These are phyloP conservation scores for Tinea semifulvella DNA, from an alignment of 2,888 invertebrate species.

Conservation along the genomic window DNA sequence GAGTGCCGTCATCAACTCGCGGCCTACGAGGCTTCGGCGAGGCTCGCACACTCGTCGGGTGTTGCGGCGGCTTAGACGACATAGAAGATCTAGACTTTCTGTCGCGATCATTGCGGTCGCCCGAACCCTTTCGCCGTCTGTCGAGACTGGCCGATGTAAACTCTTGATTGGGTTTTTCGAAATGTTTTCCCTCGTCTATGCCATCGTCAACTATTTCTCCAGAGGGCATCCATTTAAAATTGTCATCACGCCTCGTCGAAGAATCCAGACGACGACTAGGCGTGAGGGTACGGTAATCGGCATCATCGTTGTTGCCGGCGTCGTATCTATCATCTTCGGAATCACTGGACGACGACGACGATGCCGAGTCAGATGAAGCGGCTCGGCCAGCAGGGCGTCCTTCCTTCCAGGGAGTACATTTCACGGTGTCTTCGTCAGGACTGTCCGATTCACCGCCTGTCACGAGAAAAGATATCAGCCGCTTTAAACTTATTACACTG, in stretches of 20 bases:
- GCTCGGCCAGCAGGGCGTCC: slow-evolving; percentile 37
- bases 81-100: slow-evolving; percentile 71
- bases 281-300: slow-evolving; percentile 65
- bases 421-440: slow-evolving; percentile 69
- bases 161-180: slow-evolving; percentile 40
- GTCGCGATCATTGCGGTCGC: slow-evolving; percentile 69
- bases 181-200: slow-evolving; percentile 34
- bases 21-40: slow-evolving; percentile 49
- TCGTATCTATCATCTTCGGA: slow-evolving; percentile 48
- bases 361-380: slow-evolving; percentile 46
- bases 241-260: slow-evolving; percentile 71
- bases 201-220: slow-evolving; percentile 43
- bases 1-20: slow-evolving; percentile 45
- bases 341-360: slow-evolving; percentile 39
- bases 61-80: slow-evolving; percentile 60
- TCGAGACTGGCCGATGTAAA: slow-evolving; percentile 62
- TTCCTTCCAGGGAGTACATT: slow-evolving; percentile 60
- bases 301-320: slow-evolving; percentile 67
- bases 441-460: slow-evolving; percentile 70
- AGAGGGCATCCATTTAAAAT: slow-evolving; percentile 73
- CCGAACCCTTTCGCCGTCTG: slow-evolving; percentile 50
- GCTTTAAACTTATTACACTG: not conserved
- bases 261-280: slow-evolving; percentile 57
- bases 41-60: slow-evolving; percentile 46
- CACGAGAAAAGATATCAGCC: slow-evolving; percentile 40